Conservation (phyloP, 2,113 vertebrate genomes). For the Engraulis encrasicolus region DNA sequence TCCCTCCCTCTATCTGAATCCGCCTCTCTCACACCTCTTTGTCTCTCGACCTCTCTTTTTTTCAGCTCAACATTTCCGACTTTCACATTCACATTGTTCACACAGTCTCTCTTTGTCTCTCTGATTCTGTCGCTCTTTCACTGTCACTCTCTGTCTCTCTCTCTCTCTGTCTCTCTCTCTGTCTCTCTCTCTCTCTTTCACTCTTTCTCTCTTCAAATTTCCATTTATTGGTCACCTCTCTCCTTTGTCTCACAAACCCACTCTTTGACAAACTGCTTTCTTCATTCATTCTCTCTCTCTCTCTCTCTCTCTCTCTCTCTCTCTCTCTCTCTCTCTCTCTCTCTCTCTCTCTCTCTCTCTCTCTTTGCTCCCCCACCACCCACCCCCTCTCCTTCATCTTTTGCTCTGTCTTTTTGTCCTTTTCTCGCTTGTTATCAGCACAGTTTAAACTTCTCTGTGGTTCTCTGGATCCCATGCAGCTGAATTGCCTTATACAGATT, state of each 20-base stretch:
- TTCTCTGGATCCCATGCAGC: background rate
- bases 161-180: background rate
- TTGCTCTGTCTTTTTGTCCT: background rate
- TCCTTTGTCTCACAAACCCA: too few relatives aligned
- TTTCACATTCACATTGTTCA: too few relatives aligned
- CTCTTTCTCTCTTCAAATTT: too few relatives aligned
- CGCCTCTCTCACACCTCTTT: background rate
- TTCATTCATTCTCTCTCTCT: background rate
- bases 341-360: background rate
- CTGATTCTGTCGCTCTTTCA: too few relatives aligned
- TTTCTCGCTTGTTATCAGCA: background rate
- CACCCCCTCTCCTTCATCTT: background rate
- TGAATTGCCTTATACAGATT: constrained; percentile 8
- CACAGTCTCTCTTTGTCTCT: background rate
- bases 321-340: background rate
- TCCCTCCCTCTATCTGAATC: background rate
- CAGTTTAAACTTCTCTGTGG: background rate
- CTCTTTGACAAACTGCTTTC: background rate
- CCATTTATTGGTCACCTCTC: too few relatives aligned
- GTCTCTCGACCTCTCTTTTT: background rate
- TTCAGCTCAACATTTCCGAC: too few relatives aligned
- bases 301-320: background rate
- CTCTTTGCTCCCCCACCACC: background rate
- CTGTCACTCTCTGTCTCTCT: background rate
- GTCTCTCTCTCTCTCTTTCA: background rate